phyloP scores from a whole-genome alignment of 2,888 invertebrate species.

The Dascillus cervinus region DNA sequence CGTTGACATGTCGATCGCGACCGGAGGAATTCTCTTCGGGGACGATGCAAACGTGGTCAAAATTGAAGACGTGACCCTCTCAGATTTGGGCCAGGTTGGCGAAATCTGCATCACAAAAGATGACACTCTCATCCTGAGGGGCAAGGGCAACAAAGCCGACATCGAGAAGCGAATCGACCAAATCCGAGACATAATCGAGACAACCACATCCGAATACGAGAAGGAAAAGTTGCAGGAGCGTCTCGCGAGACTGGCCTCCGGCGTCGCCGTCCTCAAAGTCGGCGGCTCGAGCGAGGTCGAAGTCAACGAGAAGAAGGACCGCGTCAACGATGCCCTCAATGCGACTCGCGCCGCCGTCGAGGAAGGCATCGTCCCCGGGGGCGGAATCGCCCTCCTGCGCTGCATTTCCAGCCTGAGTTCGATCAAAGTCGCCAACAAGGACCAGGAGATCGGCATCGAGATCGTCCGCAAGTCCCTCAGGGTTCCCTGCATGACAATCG shows the following conservation, averaged over 20 bases:
- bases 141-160: constrained; percentile 39
- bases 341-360: constrained; percentile 46
- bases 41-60: constrained; percentile 43
- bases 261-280: constrained; percentile 45
- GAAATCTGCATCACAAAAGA: constrained; percentile 45
- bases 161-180: constrained; percentile 40
- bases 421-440: constrained; percentile 36
- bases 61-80: constrained; percentile 40
- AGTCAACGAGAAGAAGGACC: constrained; percentile 45
- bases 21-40: constrained; percentile 43
- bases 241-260: constrained; percentile 43
- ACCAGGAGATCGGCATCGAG: constrained; percentile 42
- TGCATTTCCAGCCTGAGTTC: constrained; percentile 35
- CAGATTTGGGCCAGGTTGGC: constrained; percentile 43
- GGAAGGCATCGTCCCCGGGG: constrained; percentile 47
- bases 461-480: constrained; percentile 41
- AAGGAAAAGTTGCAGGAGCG: constrained; percentile 46
- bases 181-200: constrained; percentile 42
- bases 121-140: constrained; percentile 43
- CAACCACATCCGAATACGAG: constrained; percentile 44
- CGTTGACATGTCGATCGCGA: constrained; percentile 44
- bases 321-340: constrained; percentile 45
- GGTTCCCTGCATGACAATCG: constrained; percentile 45
- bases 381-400: constrained; percentile 43
- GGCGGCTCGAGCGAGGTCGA: constrained; percentile 47